Evolutionary conservation across 2,888 invertebrate species (phyloP).

Genomic region (Apamea epomidion): DNA sequence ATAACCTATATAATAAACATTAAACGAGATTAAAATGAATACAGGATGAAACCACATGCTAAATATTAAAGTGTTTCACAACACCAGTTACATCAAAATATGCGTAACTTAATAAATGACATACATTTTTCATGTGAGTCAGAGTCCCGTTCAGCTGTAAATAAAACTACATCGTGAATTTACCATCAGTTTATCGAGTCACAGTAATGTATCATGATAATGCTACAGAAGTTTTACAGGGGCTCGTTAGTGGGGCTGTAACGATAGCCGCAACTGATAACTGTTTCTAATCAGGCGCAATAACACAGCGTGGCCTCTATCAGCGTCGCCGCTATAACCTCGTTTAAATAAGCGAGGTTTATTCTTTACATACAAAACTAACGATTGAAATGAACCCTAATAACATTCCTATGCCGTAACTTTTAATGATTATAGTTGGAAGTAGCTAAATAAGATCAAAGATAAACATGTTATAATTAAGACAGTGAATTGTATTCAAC

Average conservation of each 20-base stretch:
- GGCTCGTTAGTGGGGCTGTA: conserved; percentile 85
- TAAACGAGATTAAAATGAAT: background rate
- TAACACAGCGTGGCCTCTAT: conserved; percentile 73
- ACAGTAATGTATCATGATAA: conserved; percentile 83
- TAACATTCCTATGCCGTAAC: conserved; percentile 44
- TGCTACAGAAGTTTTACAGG: conserved; percentile 87
- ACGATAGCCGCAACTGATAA: conserved; percentile 88
- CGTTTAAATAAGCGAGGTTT: conserved; percentile 34
- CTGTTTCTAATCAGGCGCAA: conserved; percentile 88
- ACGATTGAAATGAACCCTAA: conserved; percentile 56
- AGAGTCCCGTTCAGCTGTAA: conserved; percentile 49
- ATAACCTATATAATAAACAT: background rate
- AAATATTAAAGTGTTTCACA: conserved; percentile 38
- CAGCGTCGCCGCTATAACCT: conserved; percentile 50
- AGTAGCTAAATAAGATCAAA: conserved; percentile 4
- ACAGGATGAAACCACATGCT: background rate
- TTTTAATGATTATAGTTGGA: conserved; percentile 19
- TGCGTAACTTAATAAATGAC: conserved; percentile 30
- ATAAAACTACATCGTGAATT: conserved; percentile 80
- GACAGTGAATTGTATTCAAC: conserved; percentile 58
- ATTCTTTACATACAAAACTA: conserved; percentile 41
- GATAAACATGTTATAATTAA: conserved; percentile 49
- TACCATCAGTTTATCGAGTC: conserved; percentile 82
- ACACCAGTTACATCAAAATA: conserved; percentile 23
- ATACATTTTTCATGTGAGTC: conserved; percentile 51